Conservation (phyloP, 37 sponge, comb jelly and placozoan genomes). For the Oopsacas minuta region DNA sequence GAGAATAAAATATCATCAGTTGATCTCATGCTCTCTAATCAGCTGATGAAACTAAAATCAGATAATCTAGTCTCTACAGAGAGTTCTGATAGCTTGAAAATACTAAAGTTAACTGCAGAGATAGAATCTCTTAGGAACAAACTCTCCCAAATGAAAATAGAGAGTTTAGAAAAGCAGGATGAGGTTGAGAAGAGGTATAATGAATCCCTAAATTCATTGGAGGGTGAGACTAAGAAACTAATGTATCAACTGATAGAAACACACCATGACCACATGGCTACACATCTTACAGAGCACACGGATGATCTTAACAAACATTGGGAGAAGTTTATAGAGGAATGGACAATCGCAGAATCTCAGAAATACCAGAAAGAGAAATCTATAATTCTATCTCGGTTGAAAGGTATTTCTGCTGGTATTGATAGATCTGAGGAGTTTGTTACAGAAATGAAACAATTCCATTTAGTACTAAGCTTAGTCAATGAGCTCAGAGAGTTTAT, state of each 20-base stretch:
- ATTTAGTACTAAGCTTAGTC: not conserved
- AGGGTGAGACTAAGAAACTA: not conserved
- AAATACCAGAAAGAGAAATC: constrained; percentile 12
- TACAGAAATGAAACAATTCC: not conserved
- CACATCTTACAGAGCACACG: not conserved
- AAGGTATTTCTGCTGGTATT: not conserved
- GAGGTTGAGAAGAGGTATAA: not conserved
- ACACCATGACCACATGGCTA: constrained; percentile 17
- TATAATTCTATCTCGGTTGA: not conserved
- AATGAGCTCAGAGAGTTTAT: constrained; percentile 8
- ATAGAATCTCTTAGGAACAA: not conserved
- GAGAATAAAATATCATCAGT: not conserved
- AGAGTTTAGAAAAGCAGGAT: not conserved
- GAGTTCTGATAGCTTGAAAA: not conserved
- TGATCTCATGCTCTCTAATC: not conserved
- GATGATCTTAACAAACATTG: not conserved
- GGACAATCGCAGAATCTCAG: not conserved
- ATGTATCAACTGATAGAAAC: constrained; percentile 15
- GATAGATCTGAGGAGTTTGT: not conserved
- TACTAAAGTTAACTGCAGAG: not conserved
- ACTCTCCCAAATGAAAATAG: not conserved
- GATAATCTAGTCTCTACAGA: not conserved
- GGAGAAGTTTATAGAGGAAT: not conserved
- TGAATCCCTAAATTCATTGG: not conserved
- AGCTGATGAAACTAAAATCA: not conserved